phyloP scores from a whole-genome alignment of 64 coral and sea anemone species.

The Acropora tenuis region DNA sequence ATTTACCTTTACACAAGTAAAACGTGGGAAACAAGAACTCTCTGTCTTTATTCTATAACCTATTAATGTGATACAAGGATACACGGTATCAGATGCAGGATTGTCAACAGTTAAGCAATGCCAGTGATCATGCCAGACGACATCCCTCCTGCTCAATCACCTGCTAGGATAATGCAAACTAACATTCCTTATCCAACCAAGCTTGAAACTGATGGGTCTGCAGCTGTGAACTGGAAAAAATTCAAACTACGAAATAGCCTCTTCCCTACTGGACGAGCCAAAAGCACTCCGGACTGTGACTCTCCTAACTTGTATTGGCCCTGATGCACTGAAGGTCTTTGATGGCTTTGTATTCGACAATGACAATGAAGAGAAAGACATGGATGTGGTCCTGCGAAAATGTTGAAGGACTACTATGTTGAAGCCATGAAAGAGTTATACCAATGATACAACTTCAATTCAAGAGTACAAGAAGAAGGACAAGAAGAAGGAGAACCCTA shows the following conservation, averaged over 20 bases:
- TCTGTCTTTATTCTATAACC: no score
- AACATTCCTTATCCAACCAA: constrained; percentile 59
- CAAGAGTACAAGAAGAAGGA: constrained; percentile 56
- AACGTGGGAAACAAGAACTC: no score
- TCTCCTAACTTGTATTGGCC: neutral
- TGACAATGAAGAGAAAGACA: constrained; percentile 43
- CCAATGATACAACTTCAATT: constrained; percentile 31
- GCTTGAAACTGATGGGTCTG: constrained; percentile 43
- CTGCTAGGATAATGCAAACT: constrained; percentile 41
- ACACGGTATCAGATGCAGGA: constrained; percentile 38
- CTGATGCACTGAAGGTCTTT: no score
- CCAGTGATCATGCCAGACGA: constrained; percentile 21
- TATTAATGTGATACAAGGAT: constrained; percentile 16
- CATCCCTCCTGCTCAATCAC: neutral
- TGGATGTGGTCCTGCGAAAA: no score
- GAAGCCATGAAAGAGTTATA: no score
- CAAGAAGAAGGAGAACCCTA: constrained; percentile 32
- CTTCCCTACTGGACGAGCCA: constrained; percentile 27
- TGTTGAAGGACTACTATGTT: no score
- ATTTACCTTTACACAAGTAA: no score
- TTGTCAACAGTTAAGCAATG: neutral
- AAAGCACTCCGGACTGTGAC: constrained; percentile 61
- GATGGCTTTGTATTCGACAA: constrained; percentile 39
- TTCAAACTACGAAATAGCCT: constrained; percentile 61
- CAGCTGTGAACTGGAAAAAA: constrained; percentile 38